Evolutionary conservation across 30 jellyfish, hydroid and myxozoan species (phyloP).

Genomic region (Haliclystus octoradiatus): DNA sequence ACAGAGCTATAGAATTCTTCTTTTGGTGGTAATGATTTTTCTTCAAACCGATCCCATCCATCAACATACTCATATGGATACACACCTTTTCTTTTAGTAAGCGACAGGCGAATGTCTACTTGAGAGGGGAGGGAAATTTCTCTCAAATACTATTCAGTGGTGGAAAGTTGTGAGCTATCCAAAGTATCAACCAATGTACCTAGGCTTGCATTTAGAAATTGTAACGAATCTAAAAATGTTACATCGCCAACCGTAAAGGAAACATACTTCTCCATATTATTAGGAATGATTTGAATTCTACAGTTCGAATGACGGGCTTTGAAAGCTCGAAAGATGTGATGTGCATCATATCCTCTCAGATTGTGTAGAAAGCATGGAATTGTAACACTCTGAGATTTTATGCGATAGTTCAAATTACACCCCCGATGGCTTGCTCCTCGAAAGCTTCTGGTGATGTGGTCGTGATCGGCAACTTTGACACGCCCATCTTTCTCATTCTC

Average conservation of each 20-base stretch:
- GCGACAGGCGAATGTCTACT: too few species aligned
- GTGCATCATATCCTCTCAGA: conserved; percentile 44
- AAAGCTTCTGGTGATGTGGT: conserved; percentile 36
- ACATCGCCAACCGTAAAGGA: too few species aligned
- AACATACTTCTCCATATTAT: conserved; percentile 33
- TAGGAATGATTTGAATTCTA: conserved; percentile 4
- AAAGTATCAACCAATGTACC: conserved; percentile 11
- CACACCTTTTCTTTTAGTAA: too few species aligned
- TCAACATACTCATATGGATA: conserved; percentile 49
- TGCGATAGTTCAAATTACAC: conserved; percentile 24
- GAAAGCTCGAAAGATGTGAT: too few species aligned
- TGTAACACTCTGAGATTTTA: conserved; percentile 14
- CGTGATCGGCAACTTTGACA: conserved; percentile 27
- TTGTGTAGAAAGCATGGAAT: conserved; percentile 48
- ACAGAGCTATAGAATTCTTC: conserved; percentile 6
- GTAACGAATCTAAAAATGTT: conserved; percentile 16
- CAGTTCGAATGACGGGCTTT: conserved; percentile 22
- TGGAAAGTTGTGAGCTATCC: too few species aligned
- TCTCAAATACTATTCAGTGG: too few species aligned
- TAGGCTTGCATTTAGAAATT: conserved; percentile 15
- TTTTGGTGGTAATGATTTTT: conserved; percentile 22
- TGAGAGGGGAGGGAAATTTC: too few species aligned
- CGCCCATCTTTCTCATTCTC: conserved; percentile 1
- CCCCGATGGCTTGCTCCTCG: conserved; percentile 36
- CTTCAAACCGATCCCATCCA: conserved; percentile 6